Base-by-base conservation (phyloP, 2,888 invertebrate genomes). In the Nudaria mundana region DNA sequence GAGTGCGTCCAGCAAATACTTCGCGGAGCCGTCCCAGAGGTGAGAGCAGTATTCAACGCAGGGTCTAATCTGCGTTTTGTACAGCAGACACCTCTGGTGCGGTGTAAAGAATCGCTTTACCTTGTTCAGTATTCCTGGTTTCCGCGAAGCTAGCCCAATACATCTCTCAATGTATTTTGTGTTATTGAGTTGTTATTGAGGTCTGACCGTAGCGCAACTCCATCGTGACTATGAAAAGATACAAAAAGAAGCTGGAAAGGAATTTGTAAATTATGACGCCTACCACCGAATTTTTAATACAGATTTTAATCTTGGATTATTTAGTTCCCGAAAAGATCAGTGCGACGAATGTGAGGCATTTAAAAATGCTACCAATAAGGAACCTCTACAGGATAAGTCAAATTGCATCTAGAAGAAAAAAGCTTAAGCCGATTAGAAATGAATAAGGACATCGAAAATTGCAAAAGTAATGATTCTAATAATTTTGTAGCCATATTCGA, bases 381-480 rank as follows among this genome's bases (percentile, higher is more conserved):
- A 12, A 10, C 6, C 12, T 13, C 13, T 26, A 10, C 12, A 13
- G 8, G 14, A 12, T 6, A 10, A 11, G 18, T 30, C 30, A 14
- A 40, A 7, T 18, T 16, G 12, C 40, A 40, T 13, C 6, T 8
- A 7, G 30, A 30, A 30, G 40, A 37, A 20, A 37, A 42, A 30
- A 24, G 10, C 10, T 24, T 38, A 29, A 11, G 20, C 11, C 5
- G 34, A 3, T 3, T 25, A 20, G 13, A 37, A 37, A 37, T 30
- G 24, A 7, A 30, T 12, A 20, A 3, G 10, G 12, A 20, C 11
- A 20, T 8, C 28, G 5, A 18, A 18, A 18, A 18, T 3, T 18
- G 18, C 5, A 3, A 5, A 4, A 5, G 5, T 4, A 3, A 3
- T 18, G 18, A 18, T 18, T 4, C 18, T 5, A 18, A 3, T 5